Percentiles rank a stretch among this genome's conserved stretches.
These are phyloP conservation scores for Piprites chloris DNA, from an alignment of 2,113 vertebrate species.

Conservation along the genomic window DNA sequence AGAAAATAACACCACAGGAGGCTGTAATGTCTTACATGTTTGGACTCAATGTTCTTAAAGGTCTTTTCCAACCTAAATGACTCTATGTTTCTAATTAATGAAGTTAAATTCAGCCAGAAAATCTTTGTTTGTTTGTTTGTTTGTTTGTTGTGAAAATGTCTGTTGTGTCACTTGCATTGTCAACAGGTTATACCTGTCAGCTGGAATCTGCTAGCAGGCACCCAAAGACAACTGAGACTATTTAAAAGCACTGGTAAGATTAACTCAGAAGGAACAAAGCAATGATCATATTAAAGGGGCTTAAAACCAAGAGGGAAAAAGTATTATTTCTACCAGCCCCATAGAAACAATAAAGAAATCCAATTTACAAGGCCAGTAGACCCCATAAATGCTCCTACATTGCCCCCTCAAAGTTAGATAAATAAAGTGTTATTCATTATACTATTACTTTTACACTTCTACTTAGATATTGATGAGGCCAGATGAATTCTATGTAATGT, in stretches of 20 bases:
- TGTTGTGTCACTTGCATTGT: background rate
- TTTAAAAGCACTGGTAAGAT: background rate
- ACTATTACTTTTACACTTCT: background rate
- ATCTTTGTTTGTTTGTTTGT: background rate
- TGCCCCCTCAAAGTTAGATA: too few species aligned
- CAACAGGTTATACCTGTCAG: background rate
- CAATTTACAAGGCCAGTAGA: background rate
- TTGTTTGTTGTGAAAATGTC: background rate
- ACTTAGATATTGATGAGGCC: background rate
- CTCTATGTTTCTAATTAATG: background rate
- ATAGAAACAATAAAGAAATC: background rate
- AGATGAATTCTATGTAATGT: background rate
- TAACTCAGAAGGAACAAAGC: background rate
- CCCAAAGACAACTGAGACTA: background rate
- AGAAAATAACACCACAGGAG: background rate
- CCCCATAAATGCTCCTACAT: background rate
- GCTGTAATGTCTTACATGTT: rapidly evolving
- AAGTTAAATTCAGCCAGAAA: background rate
- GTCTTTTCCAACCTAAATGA: background rate
- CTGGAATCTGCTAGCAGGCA: background rate
- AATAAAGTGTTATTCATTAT: background rate
- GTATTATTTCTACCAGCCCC: background rate
- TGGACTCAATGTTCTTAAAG: background rate
- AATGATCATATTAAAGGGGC: background rate
- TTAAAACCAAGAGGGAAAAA: background rate